Conservation (phyloP, 2,113 vertebrate species). For the Alethe castanea region DNA sequence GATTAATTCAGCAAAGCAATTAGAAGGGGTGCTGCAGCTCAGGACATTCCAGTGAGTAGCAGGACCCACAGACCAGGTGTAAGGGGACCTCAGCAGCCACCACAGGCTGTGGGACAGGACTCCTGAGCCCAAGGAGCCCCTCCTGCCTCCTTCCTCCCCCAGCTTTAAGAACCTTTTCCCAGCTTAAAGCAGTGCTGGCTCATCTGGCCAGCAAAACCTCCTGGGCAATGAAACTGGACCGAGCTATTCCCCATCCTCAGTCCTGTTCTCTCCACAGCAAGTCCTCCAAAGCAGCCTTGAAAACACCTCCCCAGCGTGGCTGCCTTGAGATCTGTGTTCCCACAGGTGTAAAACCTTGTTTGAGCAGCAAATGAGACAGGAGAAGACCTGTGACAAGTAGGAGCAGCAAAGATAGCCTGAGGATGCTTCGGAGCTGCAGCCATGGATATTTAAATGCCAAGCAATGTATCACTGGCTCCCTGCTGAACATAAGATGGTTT, state of each 20-base stretch:
- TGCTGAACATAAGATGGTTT: neutral
- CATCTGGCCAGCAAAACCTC: neutral
- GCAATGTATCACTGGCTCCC: constrained; percentile 6
- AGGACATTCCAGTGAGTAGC: neutral
- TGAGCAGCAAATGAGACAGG: neutral
- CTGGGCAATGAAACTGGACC: neutral
- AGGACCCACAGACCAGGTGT: neutral
- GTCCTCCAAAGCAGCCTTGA: neutral
- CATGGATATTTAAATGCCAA: neutral
- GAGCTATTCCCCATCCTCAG: neutral
- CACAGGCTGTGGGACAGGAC: neutral
- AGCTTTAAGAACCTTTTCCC: neutral
- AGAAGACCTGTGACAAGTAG: neutral
- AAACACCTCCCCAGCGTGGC: neutral
- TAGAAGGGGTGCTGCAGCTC: neutral
- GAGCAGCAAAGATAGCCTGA: neutral
- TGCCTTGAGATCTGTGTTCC: neutral
- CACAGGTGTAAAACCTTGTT: neutral
- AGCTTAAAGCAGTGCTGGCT: neutral
- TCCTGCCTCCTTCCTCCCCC: neutral
- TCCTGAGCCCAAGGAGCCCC: neutral
- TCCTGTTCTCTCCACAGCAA: neutral
- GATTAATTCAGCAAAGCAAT: constrained; percentile 16
- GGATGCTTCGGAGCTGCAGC: neutral
- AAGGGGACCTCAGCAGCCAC: neutral